Percentiles rank a stretch among this genome's conserved stretches.
phyloP scores from a whole-genome alignment of 23 tunicate species.

The Diplosoma virens region DNA sequence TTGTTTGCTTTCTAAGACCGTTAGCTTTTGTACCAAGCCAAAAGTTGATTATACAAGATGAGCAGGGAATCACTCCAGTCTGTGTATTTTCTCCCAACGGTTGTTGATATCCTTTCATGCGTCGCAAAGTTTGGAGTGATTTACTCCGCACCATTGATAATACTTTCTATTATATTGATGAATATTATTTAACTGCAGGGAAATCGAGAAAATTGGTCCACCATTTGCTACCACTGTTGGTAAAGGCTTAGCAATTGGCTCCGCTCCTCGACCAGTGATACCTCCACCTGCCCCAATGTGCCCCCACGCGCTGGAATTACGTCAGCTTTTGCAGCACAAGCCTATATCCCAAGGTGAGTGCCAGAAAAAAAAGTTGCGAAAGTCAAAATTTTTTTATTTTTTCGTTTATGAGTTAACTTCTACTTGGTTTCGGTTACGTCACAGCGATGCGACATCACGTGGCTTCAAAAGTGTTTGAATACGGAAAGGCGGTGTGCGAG shows the following conservation, averaged over 20 bases:
- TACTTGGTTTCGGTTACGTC: background rate
- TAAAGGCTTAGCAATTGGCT: constrained; percentile 76
- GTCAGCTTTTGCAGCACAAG: constrained; percentile 67
- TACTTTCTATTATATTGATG: too few species aligned
- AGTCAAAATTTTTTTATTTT: background rate
- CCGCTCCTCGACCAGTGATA: constrained; percentile 33
- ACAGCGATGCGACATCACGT: constrained; percentile 53
- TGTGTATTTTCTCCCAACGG: too few species aligned
- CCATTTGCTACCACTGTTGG: constrained; percentile 75
- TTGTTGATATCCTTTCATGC: too few species aligned
- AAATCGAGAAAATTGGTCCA: constrained; percentile 58
- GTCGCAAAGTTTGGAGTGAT: too few species aligned
- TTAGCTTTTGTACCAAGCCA: too few species aligned
- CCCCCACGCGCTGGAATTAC: constrained; percentile 74
- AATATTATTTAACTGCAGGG: constrained; percentile 40
- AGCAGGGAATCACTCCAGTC: too few species aligned
- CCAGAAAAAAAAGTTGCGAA: background rate
- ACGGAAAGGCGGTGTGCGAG: constrained; percentile 34
- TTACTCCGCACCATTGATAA: too few species aligned
- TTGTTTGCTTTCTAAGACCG: too few species aligned
- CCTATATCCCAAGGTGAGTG: constrained; percentile 56
- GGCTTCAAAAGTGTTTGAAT: constrained; percentile 53
- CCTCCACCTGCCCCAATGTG: constrained; percentile 72
- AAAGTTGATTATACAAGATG: too few species aligned
- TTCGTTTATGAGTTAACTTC: background rate